These are phyloP conservation scores for Mormyrus lacerda DNA, from an alignment of 2,113 vertebrate genomes.

Conservation along the genomic window DNA sequence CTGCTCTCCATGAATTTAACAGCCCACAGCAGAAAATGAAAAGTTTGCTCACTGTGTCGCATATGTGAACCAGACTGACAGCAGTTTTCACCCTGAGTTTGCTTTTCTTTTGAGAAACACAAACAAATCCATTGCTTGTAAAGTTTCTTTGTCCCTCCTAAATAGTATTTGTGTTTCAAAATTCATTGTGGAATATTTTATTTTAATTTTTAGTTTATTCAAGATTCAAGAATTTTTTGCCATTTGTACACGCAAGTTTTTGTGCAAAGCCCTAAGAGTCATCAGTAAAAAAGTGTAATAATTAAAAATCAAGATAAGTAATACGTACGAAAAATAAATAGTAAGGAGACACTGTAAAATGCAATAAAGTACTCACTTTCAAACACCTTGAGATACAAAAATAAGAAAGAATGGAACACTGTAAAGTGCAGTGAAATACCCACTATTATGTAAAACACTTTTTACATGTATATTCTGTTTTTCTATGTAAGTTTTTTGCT, in stretches of 20 bases:
- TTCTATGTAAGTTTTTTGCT: background rate
- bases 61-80: conserved; percentile 57
- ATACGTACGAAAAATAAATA: background rate
- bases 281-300: background rate
- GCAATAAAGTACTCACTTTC: no score
- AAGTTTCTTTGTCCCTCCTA: background rate
- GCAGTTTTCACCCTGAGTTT: conserved; percentile 45
- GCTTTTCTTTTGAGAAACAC: conserved; percentile 49
- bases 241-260: background rate
- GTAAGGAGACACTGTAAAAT: background rate
- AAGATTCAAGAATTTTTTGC: no score
- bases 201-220: background rate
- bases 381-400: no score
- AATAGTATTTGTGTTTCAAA: background rate
- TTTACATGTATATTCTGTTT: background rate
- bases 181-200: background rate
- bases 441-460: background rate
- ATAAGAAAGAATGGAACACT: no score
- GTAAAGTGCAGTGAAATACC: background rate
- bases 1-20: conserved; percentile 48
- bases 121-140: conserved; percentile 20
- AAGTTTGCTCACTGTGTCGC: conserved; percentile 47
- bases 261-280: background rate
- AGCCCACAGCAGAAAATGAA: conserved; percentile 55
- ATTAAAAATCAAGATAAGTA: background rate